Percentiles rank a stretch among this genome's conserved stretches.
phyloP scores from a whole-genome alignment of 2,888 invertebrate genomes.

The Carcina quercana region DNA sequence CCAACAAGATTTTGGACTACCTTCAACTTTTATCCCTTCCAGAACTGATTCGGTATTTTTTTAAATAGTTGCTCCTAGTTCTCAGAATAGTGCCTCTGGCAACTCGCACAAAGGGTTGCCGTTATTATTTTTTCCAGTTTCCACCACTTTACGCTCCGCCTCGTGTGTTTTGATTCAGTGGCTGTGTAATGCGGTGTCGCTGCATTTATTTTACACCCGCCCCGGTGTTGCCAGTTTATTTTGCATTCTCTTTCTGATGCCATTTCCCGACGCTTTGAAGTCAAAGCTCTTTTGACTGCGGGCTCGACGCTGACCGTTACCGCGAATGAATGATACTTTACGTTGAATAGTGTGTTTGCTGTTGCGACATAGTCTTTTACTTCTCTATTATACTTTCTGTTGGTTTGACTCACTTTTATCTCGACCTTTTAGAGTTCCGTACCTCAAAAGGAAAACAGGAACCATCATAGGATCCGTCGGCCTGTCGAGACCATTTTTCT shows the following conservation, averaged over 20 bases:
- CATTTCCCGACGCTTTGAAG: constrained; percentile 65
- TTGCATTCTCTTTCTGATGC: constrained; percentile 58
- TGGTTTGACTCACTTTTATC: no score
- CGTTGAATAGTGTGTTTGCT: constrained; percentile 37
- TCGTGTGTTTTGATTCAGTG: constrained; percentile 70
- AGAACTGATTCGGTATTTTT: no score
- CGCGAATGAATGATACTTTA: constrained; percentile 54
- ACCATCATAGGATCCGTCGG: no score
- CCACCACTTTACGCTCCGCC: constrained; percentile 68
- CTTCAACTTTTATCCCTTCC: no score
- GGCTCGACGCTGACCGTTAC: constrained; percentile 52
- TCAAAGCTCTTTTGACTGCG: constrained; percentile 63
- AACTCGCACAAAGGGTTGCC: constrained; percentile 37
- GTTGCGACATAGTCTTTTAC: no score
- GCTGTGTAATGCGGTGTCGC: constrained; percentile 67
- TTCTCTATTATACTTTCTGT: no score
- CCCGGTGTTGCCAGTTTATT: constrained; percentile 51
- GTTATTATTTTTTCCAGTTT: constrained; percentile 68
- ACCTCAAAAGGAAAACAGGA: no score
- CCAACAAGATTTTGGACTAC: no score
- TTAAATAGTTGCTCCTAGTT: no score
- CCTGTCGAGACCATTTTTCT: no score
- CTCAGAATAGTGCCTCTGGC: constrained; percentile 57
- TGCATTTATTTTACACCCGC: constrained; percentile 68
- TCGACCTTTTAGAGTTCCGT: no score